A percentile compares a stretch with the other conserved stretches of the same genome.
These are phyloP conservation scores for Akabosia matsudoensis DNA, from an alignment of 1,140 invertebrate species.

Conservation along the genomic window DNA sequence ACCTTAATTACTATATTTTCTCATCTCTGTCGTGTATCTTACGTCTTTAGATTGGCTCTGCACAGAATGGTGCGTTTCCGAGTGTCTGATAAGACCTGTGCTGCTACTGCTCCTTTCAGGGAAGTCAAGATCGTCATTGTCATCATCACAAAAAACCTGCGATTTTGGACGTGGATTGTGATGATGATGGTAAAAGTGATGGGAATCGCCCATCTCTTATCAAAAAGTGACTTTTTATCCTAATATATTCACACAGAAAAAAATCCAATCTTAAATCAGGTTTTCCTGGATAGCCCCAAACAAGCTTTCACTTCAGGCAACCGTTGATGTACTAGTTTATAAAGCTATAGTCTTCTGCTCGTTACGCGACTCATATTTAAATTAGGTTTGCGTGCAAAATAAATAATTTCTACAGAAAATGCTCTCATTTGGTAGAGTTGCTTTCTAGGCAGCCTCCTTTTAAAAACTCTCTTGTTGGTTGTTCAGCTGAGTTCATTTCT, in stretches of 20 bases:
- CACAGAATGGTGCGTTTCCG: conserved; percentile 7
- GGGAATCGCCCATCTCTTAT: not conserved
- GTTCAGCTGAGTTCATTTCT: not conserved
- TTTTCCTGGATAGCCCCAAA: too few relatives aligned
- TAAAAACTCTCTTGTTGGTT: too few relatives aligned
- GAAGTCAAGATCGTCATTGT: not conserved
- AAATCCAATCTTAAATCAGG: too few relatives aligned
- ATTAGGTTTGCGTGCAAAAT: too few relatives aligned
- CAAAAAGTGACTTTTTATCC: not conserved
- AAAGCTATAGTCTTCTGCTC: too few relatives aligned
- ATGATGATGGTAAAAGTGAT: conserved; percentile 21
- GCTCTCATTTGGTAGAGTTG: too few relatives aligned
- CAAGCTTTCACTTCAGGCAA: too few relatives aligned
- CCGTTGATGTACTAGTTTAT: too few relatives aligned
- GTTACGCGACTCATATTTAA: too few relatives aligned
- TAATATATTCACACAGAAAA: too few relatives aligned
- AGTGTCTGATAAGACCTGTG: not conserved
- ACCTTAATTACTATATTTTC: not conserved
- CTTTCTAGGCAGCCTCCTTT: too few relatives aligned
- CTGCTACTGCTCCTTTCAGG: not conserved
- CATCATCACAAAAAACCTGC: conserved; percentile 14
- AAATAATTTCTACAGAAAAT: too few relatives aligned
- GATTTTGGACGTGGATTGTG: not conserved
- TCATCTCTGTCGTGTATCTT: not conserved
- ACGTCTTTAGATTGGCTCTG: not conserved